Evolutionary conservation across 2,797 vertebrate genomes (phyloP).

Genomic region (Spinus pinus): DNA sequence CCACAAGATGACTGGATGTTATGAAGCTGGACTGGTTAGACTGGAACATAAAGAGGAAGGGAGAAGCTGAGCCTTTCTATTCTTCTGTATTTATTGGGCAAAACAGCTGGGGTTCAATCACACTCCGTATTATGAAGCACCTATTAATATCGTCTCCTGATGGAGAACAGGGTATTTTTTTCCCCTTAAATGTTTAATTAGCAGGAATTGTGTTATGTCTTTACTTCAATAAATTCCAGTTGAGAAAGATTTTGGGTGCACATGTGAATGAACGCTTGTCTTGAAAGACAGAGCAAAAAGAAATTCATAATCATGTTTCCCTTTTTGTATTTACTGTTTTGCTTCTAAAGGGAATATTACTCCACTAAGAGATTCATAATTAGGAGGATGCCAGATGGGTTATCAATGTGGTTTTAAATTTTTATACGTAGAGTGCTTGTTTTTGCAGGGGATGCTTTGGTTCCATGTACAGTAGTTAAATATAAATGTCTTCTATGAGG

Average conservation of each 20-base stretch:
- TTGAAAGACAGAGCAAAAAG: slow-evolving; percentile 73
- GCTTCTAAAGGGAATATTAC: slow-evolving; percentile 74
- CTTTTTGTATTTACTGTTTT: slow-evolving; percentile 71
- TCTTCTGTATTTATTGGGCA: neutral
- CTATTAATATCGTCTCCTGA: slow-evolving; percentile 45
- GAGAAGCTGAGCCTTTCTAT: slow-evolving; percentile 13
- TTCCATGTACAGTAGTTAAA: slow-evolving; percentile 57
- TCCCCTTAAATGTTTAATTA: slow-evolving; percentile 44
- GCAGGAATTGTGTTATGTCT: slow-evolving; percentile 8
- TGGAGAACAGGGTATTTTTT: slow-evolving; percentile 35
- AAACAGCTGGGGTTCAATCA: slow-evolving; percentile 47
- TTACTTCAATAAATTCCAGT: slow-evolving; percentile 48
- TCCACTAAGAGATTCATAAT: slow-evolving; percentile 73
- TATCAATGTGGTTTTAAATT: slow-evolving; percentile 79
- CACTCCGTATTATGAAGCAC: slow-evolving; percentile 24
- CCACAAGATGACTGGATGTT: neutral
- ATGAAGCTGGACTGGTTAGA: neutral
- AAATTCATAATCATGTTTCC: slow-evolving; percentile 71
- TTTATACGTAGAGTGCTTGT: slow-evolving; percentile 69
- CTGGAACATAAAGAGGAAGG: neutral
- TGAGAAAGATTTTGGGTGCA: slow-evolving; percentile 42
- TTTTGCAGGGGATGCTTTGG: slow-evolving; percentile 57
- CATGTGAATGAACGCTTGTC: slow-evolving; percentile 43
- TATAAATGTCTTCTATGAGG: slow-evolving; percentile 54
- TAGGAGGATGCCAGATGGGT: slow-evolving; percentile 76